Conservation (phyloP, 2,113 vertebrate species). For the Orthonyx spaldingii region DNA sequence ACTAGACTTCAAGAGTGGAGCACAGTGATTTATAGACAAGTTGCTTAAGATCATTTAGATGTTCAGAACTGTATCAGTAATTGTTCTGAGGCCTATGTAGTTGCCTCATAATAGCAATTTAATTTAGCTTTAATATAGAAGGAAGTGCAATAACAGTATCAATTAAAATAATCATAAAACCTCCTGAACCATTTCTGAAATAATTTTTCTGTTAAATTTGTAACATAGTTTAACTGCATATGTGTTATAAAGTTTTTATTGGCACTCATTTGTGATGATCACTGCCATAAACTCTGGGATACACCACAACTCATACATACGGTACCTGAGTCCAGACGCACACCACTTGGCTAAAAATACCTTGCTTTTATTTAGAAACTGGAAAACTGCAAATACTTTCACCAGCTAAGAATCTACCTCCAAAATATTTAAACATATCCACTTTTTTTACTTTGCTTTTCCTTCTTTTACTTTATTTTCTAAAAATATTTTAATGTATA, state of each 20-base stretch:
- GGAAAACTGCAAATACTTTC: background rate
- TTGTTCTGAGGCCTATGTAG: background rate
- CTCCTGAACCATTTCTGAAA: slow-evolving; percentile 17
- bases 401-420: background rate
- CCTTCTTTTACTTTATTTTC: background rate
- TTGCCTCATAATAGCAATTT: slow-evolving; percentile 2
- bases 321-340: background rate
- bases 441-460: background rate
- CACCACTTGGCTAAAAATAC: background rate
- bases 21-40: slow-evolving; percentile 3
- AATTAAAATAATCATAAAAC: slow-evolving; percentile 42
- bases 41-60: background rate
- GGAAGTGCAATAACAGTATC: background rate
- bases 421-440: background rate
- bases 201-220: background rate
- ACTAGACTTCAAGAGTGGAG: background rate
- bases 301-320: background rate
- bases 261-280: background rate
- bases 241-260: background rate
- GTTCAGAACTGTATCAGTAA: slow-evolving; percentile 2
- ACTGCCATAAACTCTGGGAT: background rate
- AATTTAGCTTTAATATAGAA: slow-evolving; percentile 36
- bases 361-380: background rate
- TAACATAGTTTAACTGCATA: background rate
- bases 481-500: background rate